These are phyloP conservation scores for Lithophane ornitopus DNA, from an alignment of 2,888 invertebrate genomes.

Conservation along the genomic window DNA sequence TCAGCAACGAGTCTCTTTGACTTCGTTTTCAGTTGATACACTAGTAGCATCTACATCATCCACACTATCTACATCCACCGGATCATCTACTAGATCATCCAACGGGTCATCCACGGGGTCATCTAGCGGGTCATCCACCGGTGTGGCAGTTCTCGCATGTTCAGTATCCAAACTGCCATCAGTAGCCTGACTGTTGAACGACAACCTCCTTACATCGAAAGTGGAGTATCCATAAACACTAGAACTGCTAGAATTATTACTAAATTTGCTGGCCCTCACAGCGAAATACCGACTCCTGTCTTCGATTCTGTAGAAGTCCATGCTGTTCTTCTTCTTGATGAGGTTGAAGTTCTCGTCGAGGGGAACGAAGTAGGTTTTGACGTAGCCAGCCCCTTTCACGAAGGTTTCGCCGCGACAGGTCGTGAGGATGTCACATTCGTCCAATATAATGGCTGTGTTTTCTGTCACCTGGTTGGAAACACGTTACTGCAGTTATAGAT, in stretches of 20 bases:
- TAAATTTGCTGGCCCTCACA: constrained; percentile 71
- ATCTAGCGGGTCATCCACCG: constrained; percentile 69
- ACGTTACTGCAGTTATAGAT: neutral
- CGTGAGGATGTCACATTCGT: constrained; percentile 93
- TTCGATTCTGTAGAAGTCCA: constrained; percentile 76
- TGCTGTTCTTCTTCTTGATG: constrained; percentile 82
- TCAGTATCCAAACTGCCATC: constrained; percentile 54
- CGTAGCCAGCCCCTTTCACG: constrained; percentile 93
- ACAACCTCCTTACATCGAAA: constrained; percentile 70
- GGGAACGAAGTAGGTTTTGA: constrained; percentile 94
- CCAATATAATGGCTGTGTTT: constrained; percentile 93
- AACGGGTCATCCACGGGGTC: constrained; percentile 32
- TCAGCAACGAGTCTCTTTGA: constrained; percentile 82
- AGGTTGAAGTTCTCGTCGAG: constrained; percentile 91
- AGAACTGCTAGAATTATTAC: constrained; percentile 62
- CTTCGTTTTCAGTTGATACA: constrained; percentile 68
- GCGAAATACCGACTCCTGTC: constrained; percentile 76
- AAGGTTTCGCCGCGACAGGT: constrained; percentile 92
- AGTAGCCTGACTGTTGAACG: constrained; percentile 67
- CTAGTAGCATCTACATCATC: constrained; percentile 68
- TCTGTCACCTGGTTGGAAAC: constrained; percentile 91
- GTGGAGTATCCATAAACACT: constrained; percentile 64
- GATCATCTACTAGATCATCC: constrained; percentile 1
- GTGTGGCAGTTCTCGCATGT: constrained; percentile 57
- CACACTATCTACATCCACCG: constrained; percentile 13